Base-by-base conservation (phyloP, 2,888 invertebrate genomes). In the Pediacus dermestoides region DNA sequence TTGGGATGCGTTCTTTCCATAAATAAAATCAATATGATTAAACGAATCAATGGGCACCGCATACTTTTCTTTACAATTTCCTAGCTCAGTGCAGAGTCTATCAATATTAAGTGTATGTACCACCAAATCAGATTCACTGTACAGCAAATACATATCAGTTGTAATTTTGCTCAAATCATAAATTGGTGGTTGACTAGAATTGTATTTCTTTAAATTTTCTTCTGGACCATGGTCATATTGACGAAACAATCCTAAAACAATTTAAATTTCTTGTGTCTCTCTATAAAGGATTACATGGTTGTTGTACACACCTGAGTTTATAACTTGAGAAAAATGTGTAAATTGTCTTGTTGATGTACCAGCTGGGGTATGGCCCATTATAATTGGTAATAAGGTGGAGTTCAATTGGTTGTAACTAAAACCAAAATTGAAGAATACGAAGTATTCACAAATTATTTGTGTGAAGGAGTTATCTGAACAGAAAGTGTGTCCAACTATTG, bases 291-390 rank as follows among this genome's bases (percentile, higher is more conserved):
- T n/a, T n/a, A n/a, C n/a, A n/a, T n/a, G n/a, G n/a, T n/a, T n/a
- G n/a, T n/a, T n/a, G n/a, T n/a, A n/a, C 1, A 61, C 38, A 31
- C 66, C 64, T 25, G 73, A 74, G 6, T 63, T 56, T 10, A 80
- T 74, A 11, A 77, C 71, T 67, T 89, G 88, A 0, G 72, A 80
- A 58, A 77, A 88, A 64, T 90, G 89, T 2, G 79, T 69, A 4
- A 88, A 63, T 61, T 87, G 85, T 53, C 77, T 76, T 1, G 78
- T 75, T 1, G 87, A 75, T 4, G 59, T 30, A 25, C 66, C 66
- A 26, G 64, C 65, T 8, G 68, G 68, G 2, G 60, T 46, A 16
- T 53, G 53, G 12, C 45, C 46, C 27, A 42, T 44, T 2, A 60
- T 34, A 1, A 39, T 25, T 6, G 58, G 57, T 14, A 68, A 34